phyloP scores from a whole-genome alignment of 2,113 vertebrate genomes.

The Motacilla alba region DNA sequence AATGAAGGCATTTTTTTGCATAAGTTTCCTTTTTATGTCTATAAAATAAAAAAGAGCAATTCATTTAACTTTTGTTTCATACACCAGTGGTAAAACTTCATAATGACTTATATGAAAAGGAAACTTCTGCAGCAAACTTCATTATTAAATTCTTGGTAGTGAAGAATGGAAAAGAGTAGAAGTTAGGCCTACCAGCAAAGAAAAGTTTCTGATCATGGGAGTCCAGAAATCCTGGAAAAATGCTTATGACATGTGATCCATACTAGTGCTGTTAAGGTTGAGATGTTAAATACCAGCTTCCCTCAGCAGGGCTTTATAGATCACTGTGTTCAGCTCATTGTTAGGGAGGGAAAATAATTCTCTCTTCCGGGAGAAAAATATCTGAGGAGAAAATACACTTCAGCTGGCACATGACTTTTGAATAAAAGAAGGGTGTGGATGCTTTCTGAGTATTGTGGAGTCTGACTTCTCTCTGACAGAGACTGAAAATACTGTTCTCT shows the following conservation, averaged over 20 bases:
- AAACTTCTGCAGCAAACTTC: neutral
- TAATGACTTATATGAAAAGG: neutral
- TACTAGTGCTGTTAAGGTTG: neutral
- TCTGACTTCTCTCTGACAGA: neutral
- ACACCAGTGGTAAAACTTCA: neutral
- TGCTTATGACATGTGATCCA: neutral
- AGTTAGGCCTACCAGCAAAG: neutral
- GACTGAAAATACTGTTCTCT: neutral
- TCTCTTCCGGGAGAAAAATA: neutral
- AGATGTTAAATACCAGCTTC: neutral
- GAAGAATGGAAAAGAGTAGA: neutral
- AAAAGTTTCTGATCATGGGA: neutral
- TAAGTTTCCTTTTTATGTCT: neutral
- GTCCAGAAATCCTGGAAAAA: conserved; percentile 32
- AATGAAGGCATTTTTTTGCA: neutral
- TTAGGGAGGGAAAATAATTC: neutral
- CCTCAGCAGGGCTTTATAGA: neutral
- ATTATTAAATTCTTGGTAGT: neutral
- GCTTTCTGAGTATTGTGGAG: neutral
- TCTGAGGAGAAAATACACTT: neutral
- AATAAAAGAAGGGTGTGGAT: neutral
- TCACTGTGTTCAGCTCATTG: neutral
- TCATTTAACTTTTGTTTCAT: neutral
- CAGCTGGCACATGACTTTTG: neutral
- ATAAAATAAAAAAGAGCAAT: neutral